Conservation (phyloP, 2,797 vertebrate genomes). For the Oryzias dopingdopingensis region DNA sequence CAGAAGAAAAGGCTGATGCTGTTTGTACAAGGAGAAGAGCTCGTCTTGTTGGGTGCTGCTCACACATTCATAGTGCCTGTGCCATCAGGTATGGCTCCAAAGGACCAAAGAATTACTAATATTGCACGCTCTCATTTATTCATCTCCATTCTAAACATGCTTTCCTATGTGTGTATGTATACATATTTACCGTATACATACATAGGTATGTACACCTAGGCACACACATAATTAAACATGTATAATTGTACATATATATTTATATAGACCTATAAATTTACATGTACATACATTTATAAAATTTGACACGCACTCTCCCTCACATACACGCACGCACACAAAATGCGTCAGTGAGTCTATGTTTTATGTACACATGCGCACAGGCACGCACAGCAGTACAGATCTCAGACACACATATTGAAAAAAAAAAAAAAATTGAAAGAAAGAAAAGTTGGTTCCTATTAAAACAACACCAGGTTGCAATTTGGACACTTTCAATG, state of each 20-base stretch:
- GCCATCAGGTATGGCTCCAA: conserved; percentile 81
- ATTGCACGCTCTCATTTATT: conserved; percentile 84
- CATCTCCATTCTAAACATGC: conserved; percentile 82
- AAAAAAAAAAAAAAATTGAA: conserved; percentile 51
- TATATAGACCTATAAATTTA: conserved; percentile 88
- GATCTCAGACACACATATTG: conserved; percentile 75
- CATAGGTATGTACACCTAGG: conserved; percentile 81
- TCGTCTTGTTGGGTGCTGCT: conserved; percentile 77
- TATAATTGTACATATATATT: conserved; percentile 87
- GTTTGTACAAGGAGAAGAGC: conserved; percentile 80
- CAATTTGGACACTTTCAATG: conserved; percentile 86
- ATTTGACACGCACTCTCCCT: conserved; percentile 69
- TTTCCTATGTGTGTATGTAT: conserved; percentile 84
- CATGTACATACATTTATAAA: conserved; percentile 85
- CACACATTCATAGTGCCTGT: conserved; percentile 85
- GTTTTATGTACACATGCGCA: conserved; percentile 76
- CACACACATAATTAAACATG: conserved; percentile 86
- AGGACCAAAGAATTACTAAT: conserved; percentile 84
- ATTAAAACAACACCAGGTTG: conserved; percentile 89
- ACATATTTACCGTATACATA: conserved; percentile 82
- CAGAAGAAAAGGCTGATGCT: conserved; percentile 78
- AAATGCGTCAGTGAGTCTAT: conserved; percentile 75
- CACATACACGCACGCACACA: conserved; percentile 51
- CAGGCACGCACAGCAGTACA: conserved; percentile 72
- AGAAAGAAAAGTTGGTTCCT: conserved; percentile 77